phyloP scores from a whole-genome alignment of 2,797 vertebrate genomes.

The Syndactyla subalaris region DNA sequence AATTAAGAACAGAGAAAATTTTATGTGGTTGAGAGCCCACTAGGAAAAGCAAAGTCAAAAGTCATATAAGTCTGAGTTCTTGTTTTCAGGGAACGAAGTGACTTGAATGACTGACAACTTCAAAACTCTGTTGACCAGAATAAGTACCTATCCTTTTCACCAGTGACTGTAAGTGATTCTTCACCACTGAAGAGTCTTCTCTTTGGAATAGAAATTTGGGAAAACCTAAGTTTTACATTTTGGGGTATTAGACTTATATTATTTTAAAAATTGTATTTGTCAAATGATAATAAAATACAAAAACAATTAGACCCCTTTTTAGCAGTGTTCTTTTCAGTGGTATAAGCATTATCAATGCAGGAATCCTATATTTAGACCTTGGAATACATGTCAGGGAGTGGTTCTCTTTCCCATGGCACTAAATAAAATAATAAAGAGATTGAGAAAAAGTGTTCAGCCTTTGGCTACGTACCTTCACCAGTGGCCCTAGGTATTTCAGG shows the following conservation, averaged over 20 bases:
- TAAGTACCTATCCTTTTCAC: not conserved
- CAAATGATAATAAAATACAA: not conserved
- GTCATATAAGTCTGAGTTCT: not conserved
- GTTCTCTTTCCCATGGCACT: not conserved
- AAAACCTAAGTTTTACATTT: not conserved
- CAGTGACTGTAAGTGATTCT: not conserved
- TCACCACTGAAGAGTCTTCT: not conserved
- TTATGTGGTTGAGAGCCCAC: not conserved
- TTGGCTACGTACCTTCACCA: accelerated
- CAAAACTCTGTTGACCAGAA: not conserved
- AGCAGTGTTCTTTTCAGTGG: not conserved
- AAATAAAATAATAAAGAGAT: not conserved
- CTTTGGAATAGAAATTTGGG: not conserved
- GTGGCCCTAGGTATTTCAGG: not conserved
- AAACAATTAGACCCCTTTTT: not conserved
- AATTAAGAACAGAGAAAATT: not conserved
- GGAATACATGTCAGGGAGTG: not conserved
- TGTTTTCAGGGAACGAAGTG: not conserved
- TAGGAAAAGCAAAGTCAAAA: not conserved
- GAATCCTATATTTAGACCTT: not conserved
- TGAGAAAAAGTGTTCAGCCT: not conserved
- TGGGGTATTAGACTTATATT: not conserved
- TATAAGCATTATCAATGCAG: not conserved
- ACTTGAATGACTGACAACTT: not conserved
- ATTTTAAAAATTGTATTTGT: not conserved